phyloP scores from a whole-genome alignment of 1,140 invertebrate genomes.

The Zaprionus kolodkinae region DNA sequence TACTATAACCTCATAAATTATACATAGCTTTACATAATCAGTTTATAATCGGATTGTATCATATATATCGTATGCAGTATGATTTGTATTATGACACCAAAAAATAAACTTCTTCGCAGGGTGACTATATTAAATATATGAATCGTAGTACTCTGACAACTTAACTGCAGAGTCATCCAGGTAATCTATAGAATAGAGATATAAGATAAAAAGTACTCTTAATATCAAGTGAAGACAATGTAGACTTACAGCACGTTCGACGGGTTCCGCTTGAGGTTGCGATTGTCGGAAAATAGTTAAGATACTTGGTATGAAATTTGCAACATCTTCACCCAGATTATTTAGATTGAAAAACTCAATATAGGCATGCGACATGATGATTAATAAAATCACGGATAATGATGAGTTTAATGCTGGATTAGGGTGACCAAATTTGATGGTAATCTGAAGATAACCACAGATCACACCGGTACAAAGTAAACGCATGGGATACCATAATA shows the following conservation, averaged over 20 bases:
- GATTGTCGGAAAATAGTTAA: not conserved
- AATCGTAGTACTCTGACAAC: slow-evolving; percentile 10
- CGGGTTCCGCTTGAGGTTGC: not conserved
- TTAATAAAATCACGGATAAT: not conserved
- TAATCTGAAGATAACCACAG: not conserved
- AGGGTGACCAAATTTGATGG: not conserved
- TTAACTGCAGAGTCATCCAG: slow-evolving; percentile 8
- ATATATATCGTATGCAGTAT: slow-evolving; percentile 7
- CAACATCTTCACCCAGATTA: not conserved
- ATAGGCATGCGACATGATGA: not conserved
- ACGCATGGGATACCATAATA: slow-evolving; percentile 2
- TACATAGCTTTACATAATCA: not conserved
- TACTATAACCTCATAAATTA: not conserved
- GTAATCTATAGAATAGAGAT: not conserved
- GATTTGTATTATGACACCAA: not conserved
- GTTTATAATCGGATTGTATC: slow-evolving; percentile 3
- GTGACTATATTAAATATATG: not conserved
- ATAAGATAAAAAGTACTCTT: not conserved
- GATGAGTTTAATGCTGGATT: not conserved
- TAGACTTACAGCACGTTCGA: slow-evolving; percentile 8
- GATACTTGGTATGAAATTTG: not conserved
- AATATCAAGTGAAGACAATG: not conserved
- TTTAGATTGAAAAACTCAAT: slow-evolving; percentile 2
- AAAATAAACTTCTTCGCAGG: not conserved
- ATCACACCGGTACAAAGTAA: not conserved